Percentiles rank a stretch among this genome's conserved stretches.
phyloP scores from a whole-genome alignment of 2,888 invertebrate species.

The Drosophila austrosaltans region DNA sequence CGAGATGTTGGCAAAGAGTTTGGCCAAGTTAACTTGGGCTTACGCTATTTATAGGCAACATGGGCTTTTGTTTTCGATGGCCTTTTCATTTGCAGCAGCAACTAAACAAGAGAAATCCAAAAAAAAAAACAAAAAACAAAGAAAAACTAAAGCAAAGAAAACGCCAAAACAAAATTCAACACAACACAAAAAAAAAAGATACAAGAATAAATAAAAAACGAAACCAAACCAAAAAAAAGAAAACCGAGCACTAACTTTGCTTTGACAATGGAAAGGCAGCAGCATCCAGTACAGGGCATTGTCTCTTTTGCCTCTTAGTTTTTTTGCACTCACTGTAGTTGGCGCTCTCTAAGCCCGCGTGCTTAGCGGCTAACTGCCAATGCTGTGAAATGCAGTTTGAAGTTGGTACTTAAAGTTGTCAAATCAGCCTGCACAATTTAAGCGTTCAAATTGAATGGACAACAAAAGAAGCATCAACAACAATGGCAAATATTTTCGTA shows the following conservation, averaged over 20 bases:
- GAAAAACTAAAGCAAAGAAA: conserved; percentile 21
- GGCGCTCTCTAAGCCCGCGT: conserved; percentile 33
- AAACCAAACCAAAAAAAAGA: conserved; percentile 26
- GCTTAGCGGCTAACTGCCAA: conserved; percentile 59
- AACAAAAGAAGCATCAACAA: conserved; percentile 23
- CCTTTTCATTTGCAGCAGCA: conserved; percentile 73
- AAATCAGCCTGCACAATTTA: conserved; percentile 68
- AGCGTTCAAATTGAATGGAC: conserved; percentile 59
- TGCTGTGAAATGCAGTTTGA: conserved; percentile 48
- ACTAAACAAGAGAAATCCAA: conserved; percentile 37
- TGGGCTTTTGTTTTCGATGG: conserved; percentile 77
- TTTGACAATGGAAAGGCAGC: conserved; percentile 52
- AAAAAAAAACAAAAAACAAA: conserved; percentile 33
- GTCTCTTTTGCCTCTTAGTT: conserved; percentile 31
- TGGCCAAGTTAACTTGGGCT: conserved; percentile 68
- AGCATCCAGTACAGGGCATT: conserved; percentile 39
- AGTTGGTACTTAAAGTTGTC: conserved; percentile 71
- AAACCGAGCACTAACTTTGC: conserved; percentile 53
- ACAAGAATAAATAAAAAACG: conserved; percentile 14
- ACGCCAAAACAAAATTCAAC: conserved; percentile 21
- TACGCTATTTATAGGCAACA: conserved; percentile 76
- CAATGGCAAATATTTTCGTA: conserved; percentile 68
- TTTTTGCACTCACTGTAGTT: conserved; percentile 9
- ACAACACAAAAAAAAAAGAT: background rate
- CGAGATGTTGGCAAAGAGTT: conserved; percentile 67